phyloP scores from a whole-genome alignment of 2,888 invertebrate genomes.

The Lycia hirtaria region DNA sequence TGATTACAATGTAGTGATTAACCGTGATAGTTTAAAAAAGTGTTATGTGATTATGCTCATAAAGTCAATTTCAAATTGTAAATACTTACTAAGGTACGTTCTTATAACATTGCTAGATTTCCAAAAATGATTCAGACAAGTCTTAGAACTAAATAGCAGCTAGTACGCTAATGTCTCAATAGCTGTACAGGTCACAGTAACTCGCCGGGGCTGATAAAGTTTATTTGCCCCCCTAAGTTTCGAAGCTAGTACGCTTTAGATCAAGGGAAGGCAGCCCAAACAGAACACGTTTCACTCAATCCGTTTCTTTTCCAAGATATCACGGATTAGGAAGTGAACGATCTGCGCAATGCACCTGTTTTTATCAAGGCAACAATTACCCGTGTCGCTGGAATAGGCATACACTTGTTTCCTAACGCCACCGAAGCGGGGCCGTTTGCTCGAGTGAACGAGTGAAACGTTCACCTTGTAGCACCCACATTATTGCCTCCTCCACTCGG shows the following conservation, averaged over 20 bases:
- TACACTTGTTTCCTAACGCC: conserved; percentile 50
- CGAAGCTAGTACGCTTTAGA: conserved; percentile 26
- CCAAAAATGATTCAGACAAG: too few species aligned
- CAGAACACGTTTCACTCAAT: conserved; percentile 44
- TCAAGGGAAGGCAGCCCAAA: conserved; percentile 38
- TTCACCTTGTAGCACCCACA: conserved; percentile 67
- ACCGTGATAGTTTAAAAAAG: too few species aligned
- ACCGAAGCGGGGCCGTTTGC: conserved; percentile 58
- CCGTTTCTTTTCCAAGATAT: conserved; percentile 40
- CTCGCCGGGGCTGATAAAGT: too few species aligned
- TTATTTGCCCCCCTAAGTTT: too few species aligned
- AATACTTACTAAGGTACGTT: too few species aligned
- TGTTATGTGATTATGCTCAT: too few species aligned
- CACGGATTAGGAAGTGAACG: conserved; percentile 43
- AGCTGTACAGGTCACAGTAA: too few species aligned
- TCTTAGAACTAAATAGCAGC: too few species aligned
- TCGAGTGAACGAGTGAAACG: conserved; percentile 66
- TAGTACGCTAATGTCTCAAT: too few species aligned
- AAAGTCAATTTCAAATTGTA: too few species aligned
- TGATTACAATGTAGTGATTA: too few species aligned
- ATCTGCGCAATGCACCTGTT: conserved; percentile 40
- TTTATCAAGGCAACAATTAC: conserved; percentile 29
- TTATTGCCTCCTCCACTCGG: conserved; percentile 62
- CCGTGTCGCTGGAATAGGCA: conserved; percentile 34
- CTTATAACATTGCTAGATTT: too few species aligned